These are phyloP conservation scores for Marcusenius ussheri DNA, from an alignment of 2,113 vertebrate genomes.

Conservation along the genomic window DNA sequence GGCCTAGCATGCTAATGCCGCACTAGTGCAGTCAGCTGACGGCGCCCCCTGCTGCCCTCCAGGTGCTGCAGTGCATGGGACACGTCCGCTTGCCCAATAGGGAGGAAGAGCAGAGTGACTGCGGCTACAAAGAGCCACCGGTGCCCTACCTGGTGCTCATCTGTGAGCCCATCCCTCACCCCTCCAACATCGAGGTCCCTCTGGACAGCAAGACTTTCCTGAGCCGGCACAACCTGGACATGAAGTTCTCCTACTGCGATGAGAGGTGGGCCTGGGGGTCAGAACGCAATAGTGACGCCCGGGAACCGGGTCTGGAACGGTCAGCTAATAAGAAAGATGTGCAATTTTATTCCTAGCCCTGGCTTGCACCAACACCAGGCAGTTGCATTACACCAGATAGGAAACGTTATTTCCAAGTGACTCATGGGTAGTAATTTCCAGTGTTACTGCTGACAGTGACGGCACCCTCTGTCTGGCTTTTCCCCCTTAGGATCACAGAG, in stretches of 20 bases:
- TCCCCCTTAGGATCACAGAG: constrained; percentile 77
- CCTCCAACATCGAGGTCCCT: constrained; percentile 92
- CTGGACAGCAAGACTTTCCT: constrained; percentile 97
- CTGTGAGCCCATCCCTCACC: constrained; percentile 94
- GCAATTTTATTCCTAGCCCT: neutral
- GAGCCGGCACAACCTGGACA: constrained; percentile 95
- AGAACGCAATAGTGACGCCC: constrained; percentile 56
- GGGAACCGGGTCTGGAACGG: constrained; percentile 41
- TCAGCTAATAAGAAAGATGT: neutral
- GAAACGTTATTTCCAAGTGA: neutral
- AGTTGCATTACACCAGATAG: neutral
- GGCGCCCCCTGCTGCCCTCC: neutral
- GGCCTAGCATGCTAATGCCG: neutral
- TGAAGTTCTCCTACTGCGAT: constrained; percentile 98
- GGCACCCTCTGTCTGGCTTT: neutral
- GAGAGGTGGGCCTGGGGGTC: constrained; percentile 71
- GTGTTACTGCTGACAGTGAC: neutral
- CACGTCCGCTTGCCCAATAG: constrained; percentile 73
- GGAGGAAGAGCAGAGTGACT: constrained; percentile 55
- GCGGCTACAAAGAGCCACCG: constrained; percentile 71
- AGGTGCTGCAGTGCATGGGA: constrained; percentile 93
- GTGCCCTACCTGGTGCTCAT: constrained; percentile 88
- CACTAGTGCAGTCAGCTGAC: neutral
- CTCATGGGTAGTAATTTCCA: neutral
- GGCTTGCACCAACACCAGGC: neutral